Evolutionary conservation across 2,797 vertebrate species (phyloP).

Genomic region (Buceros bicornis): DNA sequence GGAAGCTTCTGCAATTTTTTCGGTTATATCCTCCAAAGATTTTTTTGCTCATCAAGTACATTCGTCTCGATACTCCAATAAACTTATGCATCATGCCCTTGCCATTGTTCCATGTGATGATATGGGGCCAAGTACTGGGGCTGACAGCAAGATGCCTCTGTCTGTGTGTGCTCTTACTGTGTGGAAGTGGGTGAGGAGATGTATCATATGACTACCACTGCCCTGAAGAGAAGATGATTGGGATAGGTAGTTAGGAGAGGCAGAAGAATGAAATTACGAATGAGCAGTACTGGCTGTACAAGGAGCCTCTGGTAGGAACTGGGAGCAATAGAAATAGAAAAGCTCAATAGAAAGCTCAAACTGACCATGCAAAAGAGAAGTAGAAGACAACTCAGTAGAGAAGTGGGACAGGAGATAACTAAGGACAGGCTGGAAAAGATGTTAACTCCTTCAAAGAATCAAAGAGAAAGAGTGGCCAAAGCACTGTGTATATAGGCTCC

Average conservation of each 20-base stretch:
- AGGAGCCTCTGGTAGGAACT: background rate
- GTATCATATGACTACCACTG: background rate
- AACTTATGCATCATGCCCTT: background rate
- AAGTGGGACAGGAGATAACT: background rate
- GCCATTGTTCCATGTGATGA: background rate
- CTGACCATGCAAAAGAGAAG: background rate
- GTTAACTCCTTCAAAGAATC: background rate
- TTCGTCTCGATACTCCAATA: background rate
- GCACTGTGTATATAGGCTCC: background rate
- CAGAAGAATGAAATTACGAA: background rate
- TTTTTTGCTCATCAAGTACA: background rate
- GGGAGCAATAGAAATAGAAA: background rate
- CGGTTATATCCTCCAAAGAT: background rate
- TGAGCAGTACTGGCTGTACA: background rate
- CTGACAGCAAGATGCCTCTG: background rate
- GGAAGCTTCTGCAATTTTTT: background rate
- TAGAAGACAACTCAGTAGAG: background rate
- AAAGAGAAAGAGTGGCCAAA: background rate
- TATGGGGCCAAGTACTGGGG: background rate
- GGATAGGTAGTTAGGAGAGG: background rate
- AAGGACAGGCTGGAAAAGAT: background rate
- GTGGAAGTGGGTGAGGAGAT: background rate
- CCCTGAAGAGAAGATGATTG: background rate
- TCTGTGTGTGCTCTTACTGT: rapidly evolving
- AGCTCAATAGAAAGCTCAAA: background rate